These are phyloP conservation scores for Lamellibrachia luymesi DNA, from an alignment of 1,140 invertebrate genomes.

Conservation along the genomic window DNA sequence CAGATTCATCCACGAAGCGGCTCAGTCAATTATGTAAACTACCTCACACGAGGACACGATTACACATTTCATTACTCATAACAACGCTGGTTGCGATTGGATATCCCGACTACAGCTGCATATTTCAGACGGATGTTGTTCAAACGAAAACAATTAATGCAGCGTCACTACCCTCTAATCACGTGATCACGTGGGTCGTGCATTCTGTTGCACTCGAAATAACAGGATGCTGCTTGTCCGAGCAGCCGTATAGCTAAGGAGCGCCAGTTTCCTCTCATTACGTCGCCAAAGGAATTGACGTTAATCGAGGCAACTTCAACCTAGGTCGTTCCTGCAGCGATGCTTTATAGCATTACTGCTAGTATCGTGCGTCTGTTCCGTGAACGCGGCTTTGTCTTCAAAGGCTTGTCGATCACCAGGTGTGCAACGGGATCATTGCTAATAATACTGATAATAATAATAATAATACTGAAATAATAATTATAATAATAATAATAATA, in stretches of 20 bases:
- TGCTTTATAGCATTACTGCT: not conserved
- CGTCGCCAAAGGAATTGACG: not conserved
- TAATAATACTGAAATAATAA: no score
- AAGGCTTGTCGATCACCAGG: not conserved
- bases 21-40: no score
- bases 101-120: not conserved
- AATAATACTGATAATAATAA: no score
- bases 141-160: not conserved
- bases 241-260: not conserved
- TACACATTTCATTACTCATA: no score
- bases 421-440: no score
- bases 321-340: not conserved
- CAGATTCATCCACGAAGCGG: no score
- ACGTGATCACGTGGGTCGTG: not conserved
- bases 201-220: not conserved
- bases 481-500: no score
- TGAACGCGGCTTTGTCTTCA: not conserved
- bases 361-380: not conserved
- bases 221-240: not conserved
- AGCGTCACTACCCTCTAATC: not conserved
- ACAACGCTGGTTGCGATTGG: no score
- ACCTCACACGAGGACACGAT: no score
- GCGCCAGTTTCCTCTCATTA: not conserved
- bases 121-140: not conserved
- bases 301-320: not conserved